These are phyloP conservation scores for Diuraphis noxia DNA, from an alignment of 1,140 invertebrate genomes.

Conservation along the genomic window DNA sequence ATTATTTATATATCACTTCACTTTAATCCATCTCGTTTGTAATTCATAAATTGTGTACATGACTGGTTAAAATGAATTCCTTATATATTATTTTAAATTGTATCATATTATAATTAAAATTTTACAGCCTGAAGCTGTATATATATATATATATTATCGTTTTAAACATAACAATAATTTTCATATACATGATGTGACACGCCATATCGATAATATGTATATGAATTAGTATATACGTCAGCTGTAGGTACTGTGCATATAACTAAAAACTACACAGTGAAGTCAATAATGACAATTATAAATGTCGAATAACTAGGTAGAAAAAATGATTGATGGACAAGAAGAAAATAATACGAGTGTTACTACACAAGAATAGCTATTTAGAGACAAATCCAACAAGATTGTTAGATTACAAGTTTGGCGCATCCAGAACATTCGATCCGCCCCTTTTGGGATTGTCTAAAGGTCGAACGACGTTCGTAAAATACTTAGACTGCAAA, in stretches of 20 bases:
- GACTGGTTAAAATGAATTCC: not conserved
- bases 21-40: not conserved
- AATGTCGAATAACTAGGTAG: not conserved
- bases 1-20: not conserved
- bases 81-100: not conserved
- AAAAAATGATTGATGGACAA: not conserved
- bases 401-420: slow-evolving; percentile 33
- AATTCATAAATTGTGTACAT: not conserved
- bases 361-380: not conserved
- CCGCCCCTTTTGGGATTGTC: slow-evolving; percentile 17
- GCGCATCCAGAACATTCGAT: not conserved
- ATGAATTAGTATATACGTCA: not conserved
- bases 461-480: not conserved
- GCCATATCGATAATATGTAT: not conserved
- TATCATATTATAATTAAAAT: not conserved
- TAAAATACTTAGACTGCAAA: slow-evolving; percentile 44
- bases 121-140: not conserved
- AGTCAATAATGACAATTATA: not conserved
- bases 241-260: not conserved
- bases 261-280: no score
- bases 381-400: not conserved
- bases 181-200: not conserved
- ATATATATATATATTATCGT: not conserved
- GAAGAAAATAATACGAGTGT: not conserved
- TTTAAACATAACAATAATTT: not conserved